Evolutionary conservation across 2,797 vertebrate genomes (phyloP), one percentile per base, ranked within the genome.

Genomic region (Phoebastria nigripes): DNA sequence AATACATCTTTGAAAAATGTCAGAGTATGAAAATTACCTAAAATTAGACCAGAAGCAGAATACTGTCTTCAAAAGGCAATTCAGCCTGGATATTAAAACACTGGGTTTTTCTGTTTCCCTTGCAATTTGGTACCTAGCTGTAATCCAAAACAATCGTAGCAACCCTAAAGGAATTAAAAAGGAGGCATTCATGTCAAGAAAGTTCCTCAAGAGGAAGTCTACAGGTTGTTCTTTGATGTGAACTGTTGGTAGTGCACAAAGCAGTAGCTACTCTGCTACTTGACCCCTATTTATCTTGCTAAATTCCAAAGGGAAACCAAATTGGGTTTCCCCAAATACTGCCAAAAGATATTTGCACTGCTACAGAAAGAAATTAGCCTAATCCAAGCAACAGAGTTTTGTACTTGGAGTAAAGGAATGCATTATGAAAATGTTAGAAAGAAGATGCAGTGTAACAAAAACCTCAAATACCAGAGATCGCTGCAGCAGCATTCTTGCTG

Each of bases 381-480:
- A 94, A 67, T 73, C 80, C 72, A 71, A 84, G 90, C 76, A 90
- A 93, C 39, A n/a, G 20, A 72, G 72, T 71, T 93, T 92, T 93
- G 79, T 88, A 81, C 41, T 65, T 81, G 79, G 78, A 93, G 82
- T 72, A 83, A 96, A 82, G 89, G 93, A 95, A 97, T 86, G 84
- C 76, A 76, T 81, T 83, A 91, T 76, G 71, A 91, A 89, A 91
- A 66, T 72, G 84, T 69, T 81, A 94, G 78, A 93, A 95, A 85
- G 91, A 92, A 85, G 88, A 90, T 87, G 89, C 87, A 93, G 70
- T 74, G 55, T 90, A 94, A 93, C 78, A 71, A 87, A 96, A 96
- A 28, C 78, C 94, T 87, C 91, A 96, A 88, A 97, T 94, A 74
- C 90, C 96, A 91, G 89, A 76, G 63, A 95, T 89, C 77, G 31